Evolutionary conservation across 2,113 vertebrate genomes (phyloP).

Genomic region (Pithys albifrons): DNA sequence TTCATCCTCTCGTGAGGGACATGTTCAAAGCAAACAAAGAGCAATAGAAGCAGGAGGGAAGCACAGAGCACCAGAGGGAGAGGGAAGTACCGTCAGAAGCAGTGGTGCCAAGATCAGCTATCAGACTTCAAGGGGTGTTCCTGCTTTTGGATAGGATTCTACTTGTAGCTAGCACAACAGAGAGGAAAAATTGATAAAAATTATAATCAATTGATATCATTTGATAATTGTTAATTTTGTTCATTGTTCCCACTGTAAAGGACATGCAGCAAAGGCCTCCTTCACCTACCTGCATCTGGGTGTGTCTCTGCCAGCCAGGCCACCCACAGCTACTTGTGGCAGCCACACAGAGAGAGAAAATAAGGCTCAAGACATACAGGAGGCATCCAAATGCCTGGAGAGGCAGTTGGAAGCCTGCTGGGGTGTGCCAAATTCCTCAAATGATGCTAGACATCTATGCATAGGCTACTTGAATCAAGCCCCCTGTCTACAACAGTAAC

Average conservation of each 20-base stretch:
- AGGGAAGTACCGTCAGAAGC: neutral
- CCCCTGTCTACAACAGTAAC: neutral
- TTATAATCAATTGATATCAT: neutral
- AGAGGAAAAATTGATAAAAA: neutral
- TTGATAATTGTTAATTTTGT: neutral
- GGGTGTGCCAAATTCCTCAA: neutral
- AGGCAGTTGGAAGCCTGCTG: neutral
- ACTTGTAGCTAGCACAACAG: neutral
- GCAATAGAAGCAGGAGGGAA: neutral
- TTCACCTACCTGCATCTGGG: neutral
- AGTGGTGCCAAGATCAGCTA: accelerated
- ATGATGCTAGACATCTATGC: accelerated
- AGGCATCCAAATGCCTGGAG: neutral
- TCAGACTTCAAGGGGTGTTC: neutral
- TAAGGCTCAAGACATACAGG: neutral
- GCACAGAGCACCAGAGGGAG: neutral
- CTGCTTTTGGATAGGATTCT: neutral
- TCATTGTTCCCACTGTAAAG: neutral
- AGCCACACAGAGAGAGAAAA: neutral
- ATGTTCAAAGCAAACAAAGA: neutral
- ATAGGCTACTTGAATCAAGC: neutral
- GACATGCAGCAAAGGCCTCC: accelerated
- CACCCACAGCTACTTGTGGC: neutral
- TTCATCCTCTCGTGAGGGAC: neutral
- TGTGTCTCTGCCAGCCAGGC: neutral